A percentile compares a stretch with the other conserved stretches of the same genome.
phyloP scores from a whole-genome alignment of 2,797 vertebrate genomes.

The Steatocranus sp. region DNA sequence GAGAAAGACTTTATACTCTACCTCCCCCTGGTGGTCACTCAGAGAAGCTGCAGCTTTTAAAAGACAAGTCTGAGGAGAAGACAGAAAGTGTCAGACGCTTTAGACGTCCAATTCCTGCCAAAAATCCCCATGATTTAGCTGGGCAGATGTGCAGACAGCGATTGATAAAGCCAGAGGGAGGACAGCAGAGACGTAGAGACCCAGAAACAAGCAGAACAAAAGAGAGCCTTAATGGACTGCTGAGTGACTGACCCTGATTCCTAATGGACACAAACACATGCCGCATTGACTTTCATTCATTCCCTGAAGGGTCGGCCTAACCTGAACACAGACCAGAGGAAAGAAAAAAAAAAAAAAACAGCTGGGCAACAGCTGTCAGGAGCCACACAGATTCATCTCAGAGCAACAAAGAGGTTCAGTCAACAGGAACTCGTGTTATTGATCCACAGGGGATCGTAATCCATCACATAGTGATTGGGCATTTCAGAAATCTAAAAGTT shows the following conservation, averaged over 20 bases:
- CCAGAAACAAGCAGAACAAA: slow-evolving; percentile 9
- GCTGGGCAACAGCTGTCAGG: neutral
- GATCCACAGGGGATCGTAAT: neutral
- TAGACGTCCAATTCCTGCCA: neutral
- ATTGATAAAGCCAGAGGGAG: slow-evolving; percentile 44
- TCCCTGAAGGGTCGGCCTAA: slow-evolving; percentile 23
- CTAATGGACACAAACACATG: slow-evolving; percentile 50
- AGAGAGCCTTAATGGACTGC: slow-evolving; percentile 53
- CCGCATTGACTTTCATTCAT: slow-evolving; percentile 19
- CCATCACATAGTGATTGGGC: neutral
- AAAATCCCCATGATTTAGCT: slow-evolving; percentile 26
- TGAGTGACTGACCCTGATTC: slow-evolving; percentile 61
- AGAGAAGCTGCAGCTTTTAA: neutral
- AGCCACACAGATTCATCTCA: neutral
- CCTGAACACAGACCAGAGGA: neutral
- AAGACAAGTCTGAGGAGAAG: neutral
- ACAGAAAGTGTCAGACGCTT: neutral
- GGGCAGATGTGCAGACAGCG: neutral
- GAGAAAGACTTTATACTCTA: slow-evolving; percentile 10
- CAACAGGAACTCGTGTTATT: neutral
- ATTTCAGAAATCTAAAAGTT: neutral
- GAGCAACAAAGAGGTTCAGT: too few relatives aligned
- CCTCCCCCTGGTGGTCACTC: slow-evolving; percentile 35
- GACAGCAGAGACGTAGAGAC: neutral
- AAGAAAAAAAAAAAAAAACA: neutral